Base-by-base conservation (phyloP, 2,888 invertebrate genomes). In the Gymnoscelis rufifasciata region DNA sequence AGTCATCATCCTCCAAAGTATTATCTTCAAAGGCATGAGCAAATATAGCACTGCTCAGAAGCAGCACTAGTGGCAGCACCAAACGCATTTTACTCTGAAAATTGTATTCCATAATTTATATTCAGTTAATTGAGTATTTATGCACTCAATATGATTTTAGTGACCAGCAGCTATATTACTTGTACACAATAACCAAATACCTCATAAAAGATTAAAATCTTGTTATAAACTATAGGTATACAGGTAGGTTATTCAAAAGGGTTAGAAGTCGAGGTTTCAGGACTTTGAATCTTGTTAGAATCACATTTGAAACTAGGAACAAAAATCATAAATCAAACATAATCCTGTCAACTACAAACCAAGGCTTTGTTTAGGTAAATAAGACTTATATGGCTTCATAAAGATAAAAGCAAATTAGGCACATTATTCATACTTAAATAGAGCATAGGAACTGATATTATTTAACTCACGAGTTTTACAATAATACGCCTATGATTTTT, bases 1-100 rank as follows among this genome's bases (percentile, higher is more conserved):
- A 98, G 66, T 97, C 97, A 89, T 96, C 96, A 72, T 97, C 96
- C 59, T 93, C 93, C 7, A 88, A 58, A 2, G 71, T 74, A 3
- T 69, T 66, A 51, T 87, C 88, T 54, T 88, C 88, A 56, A 64
- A 87, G 1, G 74, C 84, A 3, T 74, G 78, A 23, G 80, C 82
- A 10, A 74, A 48, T 7, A 68, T 57, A 2, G 62, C 66, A 52
- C 74, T 66, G 59, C 80, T 74, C 28, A 80, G 54, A 38, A 86
- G 57, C 56, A 88, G 56, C 40, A 66, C 68, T 65, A 82, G 47
- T 10, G 74, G 63, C 15, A 79, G 59, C 60, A 73, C 55, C 47
- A 74, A 52, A 57, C 78, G 76, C 86, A 86, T 86, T 43, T 57
- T 79, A 13, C 15, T 28, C 52, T 52, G 38, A 31, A 58, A 52